Evolutionary conservation across 2,797 vertebrate genomes (phyloP).

Genomic region (Oreochromis mossambicus): DNA sequence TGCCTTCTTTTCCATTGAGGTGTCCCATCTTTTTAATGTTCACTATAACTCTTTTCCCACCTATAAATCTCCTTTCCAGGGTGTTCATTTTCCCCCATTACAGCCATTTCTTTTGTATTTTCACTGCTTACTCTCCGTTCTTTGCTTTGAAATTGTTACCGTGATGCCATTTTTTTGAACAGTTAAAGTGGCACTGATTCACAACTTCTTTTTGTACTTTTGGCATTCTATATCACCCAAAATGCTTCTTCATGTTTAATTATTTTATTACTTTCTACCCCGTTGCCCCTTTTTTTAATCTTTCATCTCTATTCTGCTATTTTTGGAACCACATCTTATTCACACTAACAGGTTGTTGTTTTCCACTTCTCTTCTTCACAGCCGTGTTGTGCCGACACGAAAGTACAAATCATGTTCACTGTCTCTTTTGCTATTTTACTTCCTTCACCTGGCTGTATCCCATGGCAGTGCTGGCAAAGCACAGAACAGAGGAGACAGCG

Average conservation of each 20-base stretch:
- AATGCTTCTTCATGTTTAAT: not conserved
- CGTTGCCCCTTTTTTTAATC: not conserved
- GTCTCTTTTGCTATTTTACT: not conserved
- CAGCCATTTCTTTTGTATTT: not conserved
- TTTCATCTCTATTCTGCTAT: slow-evolving; percentile 11
- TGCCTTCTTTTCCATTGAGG: not conserved
- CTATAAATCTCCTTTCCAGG: not conserved
- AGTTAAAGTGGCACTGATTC: slow-evolving; percentile 35
- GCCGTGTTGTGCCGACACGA: slow-evolving; percentile 2
- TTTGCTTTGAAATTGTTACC: slow-evolving; percentile 19
- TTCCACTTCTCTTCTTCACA: not conserved
- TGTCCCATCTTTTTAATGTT: not conserved
- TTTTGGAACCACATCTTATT: slow-evolving; percentile 25
- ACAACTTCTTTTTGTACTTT: slow-evolving; percentile 28
- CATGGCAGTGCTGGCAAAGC: slow-evolving; percentile 50
- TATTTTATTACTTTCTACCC: not conserved
- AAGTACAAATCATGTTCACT: slow-evolving; percentile 2
- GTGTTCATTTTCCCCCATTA: not conserved
- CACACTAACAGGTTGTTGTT: not conserved
- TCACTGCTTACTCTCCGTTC: not conserved
- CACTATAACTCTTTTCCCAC: not conserved
- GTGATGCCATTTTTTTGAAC: slow-evolving; percentile 12
- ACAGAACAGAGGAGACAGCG: slow-evolving; percentile 52
- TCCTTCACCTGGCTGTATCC: slow-evolving; percentile 43
- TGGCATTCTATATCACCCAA: not conserved